phyloP scores from a whole-genome alignment of 2,113 vertebrate genomes.

The Aegotheles bennettii region DNA sequence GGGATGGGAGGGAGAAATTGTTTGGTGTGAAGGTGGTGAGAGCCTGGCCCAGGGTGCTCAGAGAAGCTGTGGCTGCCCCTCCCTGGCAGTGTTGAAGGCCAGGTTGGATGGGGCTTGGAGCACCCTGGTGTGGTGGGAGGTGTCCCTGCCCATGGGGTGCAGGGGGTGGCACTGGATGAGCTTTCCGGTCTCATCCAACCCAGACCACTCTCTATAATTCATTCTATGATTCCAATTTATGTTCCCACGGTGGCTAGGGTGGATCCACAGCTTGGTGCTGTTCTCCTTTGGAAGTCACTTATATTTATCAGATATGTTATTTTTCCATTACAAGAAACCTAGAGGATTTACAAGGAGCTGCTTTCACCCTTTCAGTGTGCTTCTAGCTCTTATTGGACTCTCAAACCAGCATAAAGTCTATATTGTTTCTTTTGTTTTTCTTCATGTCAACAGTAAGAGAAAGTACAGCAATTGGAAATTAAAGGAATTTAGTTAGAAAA shows the following conservation, averaged over 20 bases:
- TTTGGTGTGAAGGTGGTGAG: too few species aligned
- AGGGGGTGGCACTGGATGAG: too few species aligned
- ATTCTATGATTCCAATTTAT: neutral
- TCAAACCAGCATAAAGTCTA: neutral
- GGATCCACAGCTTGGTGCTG: neutral
- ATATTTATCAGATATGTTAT: fast-evolving
- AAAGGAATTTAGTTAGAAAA: neutral
- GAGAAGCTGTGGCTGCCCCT: too few species aligned
- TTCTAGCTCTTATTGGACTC: neutral
- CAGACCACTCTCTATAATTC: too few species aligned
- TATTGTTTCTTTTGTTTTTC: neutral
- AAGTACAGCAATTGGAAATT: neutral
- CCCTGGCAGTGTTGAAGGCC: too few species aligned
- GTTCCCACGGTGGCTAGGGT: neutral
- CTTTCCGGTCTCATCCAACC: too few species aligned
- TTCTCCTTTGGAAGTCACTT: neutral
- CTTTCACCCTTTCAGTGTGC: neutral
- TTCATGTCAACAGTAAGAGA: neutral
- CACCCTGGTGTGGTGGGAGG: too few species aligned
- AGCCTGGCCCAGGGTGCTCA: too few species aligned
- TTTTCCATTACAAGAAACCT: neutral
- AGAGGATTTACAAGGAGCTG: neutral
- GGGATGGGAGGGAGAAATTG: too few species aligned
- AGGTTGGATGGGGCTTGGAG: too few species aligned
- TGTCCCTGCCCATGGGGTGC: too few species aligned